Conservation (phyloP, 2,797 vertebrate genomes). For the Sebastes goodei region DNA sequence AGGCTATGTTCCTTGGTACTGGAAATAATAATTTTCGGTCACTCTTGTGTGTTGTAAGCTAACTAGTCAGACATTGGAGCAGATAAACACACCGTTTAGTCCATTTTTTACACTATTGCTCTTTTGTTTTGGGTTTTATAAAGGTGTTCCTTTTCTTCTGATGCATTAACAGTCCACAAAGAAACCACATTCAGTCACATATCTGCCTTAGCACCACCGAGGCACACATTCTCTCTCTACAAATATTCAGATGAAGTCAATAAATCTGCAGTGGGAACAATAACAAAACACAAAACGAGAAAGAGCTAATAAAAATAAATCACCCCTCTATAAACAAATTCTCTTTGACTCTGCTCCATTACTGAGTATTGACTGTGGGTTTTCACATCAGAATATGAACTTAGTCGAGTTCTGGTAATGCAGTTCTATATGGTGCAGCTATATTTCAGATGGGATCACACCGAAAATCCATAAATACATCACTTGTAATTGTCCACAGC, state of each 20-base stretch:
- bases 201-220: slow-evolving; percentile 28
- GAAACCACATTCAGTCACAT: slow-evolving; percentile 25
- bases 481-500: slow-evolving; percentile 70
- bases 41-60: accelerated
- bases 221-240: slow-evolving; percentile 23
- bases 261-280: slow-evolving; percentile 62
- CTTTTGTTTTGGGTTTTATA: not conserved
- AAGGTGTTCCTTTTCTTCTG: not conserved
- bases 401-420: slow-evolving; percentile 27
- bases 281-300: slow-evolving; percentile 53
- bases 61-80: too few relatives aligned
- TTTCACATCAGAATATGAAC: slow-evolving; percentile 41
- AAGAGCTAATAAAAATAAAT: slow-evolving; percentile 64
- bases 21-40: not conserved
- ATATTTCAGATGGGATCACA: slow-evolving; percentile 61
- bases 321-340: slow-evolving; percentile 50
- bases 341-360: slow-evolving; percentile 42
- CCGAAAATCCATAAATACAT: slow-evolving; percentile 73
- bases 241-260: slow-evolving; percentile 59
- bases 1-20: not conserved
- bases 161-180: slow-evolving; percentile 5
- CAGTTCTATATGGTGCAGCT: slow-evolving; percentile 31
- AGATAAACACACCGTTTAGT: not conserved
- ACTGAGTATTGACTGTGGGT: slow-evolving; percentile 32
- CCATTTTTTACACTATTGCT: not conserved